Base-by-base conservation (phyloP, 2,888 invertebrate species). In the Apotomis betuletana region DNA sequence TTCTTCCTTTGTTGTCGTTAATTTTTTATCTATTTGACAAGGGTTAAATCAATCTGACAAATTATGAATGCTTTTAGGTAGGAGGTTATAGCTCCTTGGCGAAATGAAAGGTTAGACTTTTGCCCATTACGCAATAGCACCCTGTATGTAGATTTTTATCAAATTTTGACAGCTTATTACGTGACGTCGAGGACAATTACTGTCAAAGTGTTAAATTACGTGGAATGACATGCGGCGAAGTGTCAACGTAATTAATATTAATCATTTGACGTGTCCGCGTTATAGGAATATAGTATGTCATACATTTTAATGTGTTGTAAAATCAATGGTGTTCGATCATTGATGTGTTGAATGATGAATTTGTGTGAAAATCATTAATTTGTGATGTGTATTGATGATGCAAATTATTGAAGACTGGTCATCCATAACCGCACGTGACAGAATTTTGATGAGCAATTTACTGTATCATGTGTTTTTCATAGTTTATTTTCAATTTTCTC, bases 171-270 rank as follows among this genome's bases (percentile, higher is more conserved):
- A 54, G 73, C 52, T 71, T 71, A 62, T 71, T 67, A 62, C 71
- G 57, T 71, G 67, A 57, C 41, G 71, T 62, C 71, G 67, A 27
- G 51, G 61, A 57, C 71, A 62, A 71, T 71, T 71, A 71, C 67
- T 67, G 71, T 71, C 71, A 67, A 57, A 54, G 36, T 71, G 67
- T 71, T 71, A 71, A 71, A 71, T 71, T 71, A 71, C 44, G 67
- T 61, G 67, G 57, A 71, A 71, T 67, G 71, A 62, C 71, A 67
- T 58, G 61, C 61, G 67, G 60, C 57, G 41, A 63, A 49, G 49
- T 67, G 67, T 67, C 57, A 62, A 44, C 41, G 71, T 57, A 75
- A 79, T 79, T 79, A 79, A 78, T 80, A 76, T 76, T 74, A 74
- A 79, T 77, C 74, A 74, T 74, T 64, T 70, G 77, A 77, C 75